These are phyloP conservation scores for Rhopalosiphum maidis DNA, from an alignment of 1,140 invertebrate genomes.

Conservation along the genomic window DNA sequence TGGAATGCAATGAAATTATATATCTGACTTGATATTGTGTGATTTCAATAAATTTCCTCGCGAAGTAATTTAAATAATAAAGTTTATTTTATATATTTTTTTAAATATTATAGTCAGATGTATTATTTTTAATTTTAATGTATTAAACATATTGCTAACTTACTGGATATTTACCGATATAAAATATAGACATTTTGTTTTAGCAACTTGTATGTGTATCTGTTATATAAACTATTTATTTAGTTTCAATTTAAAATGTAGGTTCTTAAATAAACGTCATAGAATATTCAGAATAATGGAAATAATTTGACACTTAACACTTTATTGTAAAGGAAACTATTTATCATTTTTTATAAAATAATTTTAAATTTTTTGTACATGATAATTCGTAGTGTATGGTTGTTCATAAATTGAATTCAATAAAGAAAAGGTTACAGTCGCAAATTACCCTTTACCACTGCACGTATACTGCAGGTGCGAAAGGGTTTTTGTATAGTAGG, in stretches of 20 bases:
- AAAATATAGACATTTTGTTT: background rate
- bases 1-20: background rate
- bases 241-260: background rate
- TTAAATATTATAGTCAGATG: background rate
- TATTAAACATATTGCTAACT: too few species aligned
- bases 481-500: conserved; percentile 37
- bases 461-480: conserved; percentile 30
- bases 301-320: background rate
- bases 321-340: background rate
- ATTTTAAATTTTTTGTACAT: background rate
- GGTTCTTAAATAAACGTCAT: background rate
- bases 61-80: background rate
- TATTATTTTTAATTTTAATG: too few species aligned
- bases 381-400: conserved; percentile 22
- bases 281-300: background rate
- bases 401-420: background rate
- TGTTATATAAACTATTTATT: background rate
- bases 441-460: conserved; percentile 26
- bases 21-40: too few species aligned
- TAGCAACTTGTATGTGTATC: background rate
- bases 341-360: background rate
- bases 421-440: background rate
- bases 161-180: background rate
- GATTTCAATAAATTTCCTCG: background rate
- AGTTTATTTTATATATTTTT: background rate